Conservation (phyloP, 2,113 vertebrate species). For the Gymnarchus niloticus region DNA sequence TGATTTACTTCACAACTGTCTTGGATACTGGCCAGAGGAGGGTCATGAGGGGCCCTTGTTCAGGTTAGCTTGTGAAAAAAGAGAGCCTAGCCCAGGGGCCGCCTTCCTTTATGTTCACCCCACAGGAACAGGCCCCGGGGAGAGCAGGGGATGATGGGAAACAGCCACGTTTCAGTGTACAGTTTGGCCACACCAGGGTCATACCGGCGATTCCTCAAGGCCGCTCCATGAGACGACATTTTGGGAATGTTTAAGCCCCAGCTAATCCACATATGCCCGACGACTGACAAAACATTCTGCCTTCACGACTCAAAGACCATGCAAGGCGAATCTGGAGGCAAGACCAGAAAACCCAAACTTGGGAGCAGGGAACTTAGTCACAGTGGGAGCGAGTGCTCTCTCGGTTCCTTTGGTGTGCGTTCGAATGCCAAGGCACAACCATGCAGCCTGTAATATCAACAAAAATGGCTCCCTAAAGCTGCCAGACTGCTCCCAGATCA, state of each 20-base stretch:
- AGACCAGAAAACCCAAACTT: too few species aligned
- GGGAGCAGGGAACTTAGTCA: too few species aligned
- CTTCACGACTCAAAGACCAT: too few species aligned
- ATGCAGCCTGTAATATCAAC: not conserved
- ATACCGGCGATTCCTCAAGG: not conserved
- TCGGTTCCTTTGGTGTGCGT: too few species aligned
- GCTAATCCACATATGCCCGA: too few species aligned
- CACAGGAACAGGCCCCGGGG: constrained; percentile 47
- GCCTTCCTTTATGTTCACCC: constrained; percentile 47
- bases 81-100: constrained; percentile 33
- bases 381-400: too few species aligned
- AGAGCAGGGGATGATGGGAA: constrained; percentile 52
- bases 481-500: not conserved
- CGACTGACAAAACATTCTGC: too few species aligned
- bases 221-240: not conserved
- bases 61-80: constrained; percentile 28
- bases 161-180: constrained; percentile 60
- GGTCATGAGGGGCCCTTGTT: constrained; percentile 49
- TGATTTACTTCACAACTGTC: constrained; percentile 67
- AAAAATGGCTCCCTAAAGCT: not conserved
- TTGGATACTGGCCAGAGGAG: constrained; percentile 55
- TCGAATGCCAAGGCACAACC: not conserved
- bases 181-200: not conserved
- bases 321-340: too few species aligned
- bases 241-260: too few species aligned